Evolutionary conservation across 2,797 vertebrate species (phyloP).

Genomic region (Dromococcyx pavoninus): DNA sequence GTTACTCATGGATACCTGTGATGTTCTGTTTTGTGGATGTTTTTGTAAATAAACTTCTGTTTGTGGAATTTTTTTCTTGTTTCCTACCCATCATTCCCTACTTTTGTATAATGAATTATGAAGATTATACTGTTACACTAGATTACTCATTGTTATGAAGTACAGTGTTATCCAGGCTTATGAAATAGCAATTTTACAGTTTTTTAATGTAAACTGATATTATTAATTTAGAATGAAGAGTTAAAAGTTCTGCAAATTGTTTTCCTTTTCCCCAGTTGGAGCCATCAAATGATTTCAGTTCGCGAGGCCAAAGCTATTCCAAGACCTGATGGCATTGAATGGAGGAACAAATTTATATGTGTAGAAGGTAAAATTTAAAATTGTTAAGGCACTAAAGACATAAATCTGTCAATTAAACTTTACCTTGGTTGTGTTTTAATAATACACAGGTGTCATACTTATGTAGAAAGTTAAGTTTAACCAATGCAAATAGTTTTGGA

Average conservation of each 20-base stretch:
- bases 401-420: not conserved
- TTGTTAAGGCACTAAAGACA: not conserved
- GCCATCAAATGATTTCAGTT: conserved; percentile 87
- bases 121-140: not conserved
- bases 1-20: not conserved
- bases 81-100: not conserved
- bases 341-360: conserved; percentile 94
- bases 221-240: not conserved
- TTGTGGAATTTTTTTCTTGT: not conserved
- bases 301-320: conserved; percentile 88
- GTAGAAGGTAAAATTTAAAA: conserved; percentile 87
- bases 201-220: not conserved
- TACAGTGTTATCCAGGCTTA: not conserved
- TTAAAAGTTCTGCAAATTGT: not conserved
- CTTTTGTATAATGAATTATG: not conserved
- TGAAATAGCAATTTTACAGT: not conserved
- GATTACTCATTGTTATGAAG: not conserved
- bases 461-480: not conserved
- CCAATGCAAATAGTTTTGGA: not conserved
- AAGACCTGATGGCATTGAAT: conserved; percentile 81
- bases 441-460: not conserved
- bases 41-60: not conserved
- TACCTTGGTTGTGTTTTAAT: not conserved
- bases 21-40: not conserved
- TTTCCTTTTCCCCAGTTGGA: conserved; percentile 83